Evolutionary conservation across 2,797 vertebrate genomes (phyloP), one percentile per base, ranked within the genome.

Genomic region (Austrolebias charrua): DNA sequence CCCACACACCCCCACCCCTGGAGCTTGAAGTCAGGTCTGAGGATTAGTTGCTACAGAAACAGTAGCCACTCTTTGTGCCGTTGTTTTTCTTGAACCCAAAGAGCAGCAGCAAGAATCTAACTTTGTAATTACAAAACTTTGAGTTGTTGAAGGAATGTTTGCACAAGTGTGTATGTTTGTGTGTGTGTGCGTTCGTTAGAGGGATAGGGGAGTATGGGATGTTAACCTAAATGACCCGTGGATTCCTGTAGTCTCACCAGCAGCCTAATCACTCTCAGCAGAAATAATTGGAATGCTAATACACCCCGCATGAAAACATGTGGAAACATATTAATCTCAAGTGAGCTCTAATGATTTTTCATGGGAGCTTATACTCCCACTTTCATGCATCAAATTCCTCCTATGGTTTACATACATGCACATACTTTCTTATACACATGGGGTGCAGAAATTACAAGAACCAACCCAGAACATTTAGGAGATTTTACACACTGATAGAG

Each of bases 21-120:
- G n/a, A 46, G n/a, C 46, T 20, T 47, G 18, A 12, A 49, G 79
- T 24, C 75, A 58, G 57, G 69, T 66, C 43, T 58, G 53, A 67
- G 89, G 90, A 92, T 92, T 91, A 91, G 86, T 79, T 66, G 0
- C 88, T 69, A 82, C 83, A 85, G 92, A 78, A 94, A 92, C 89
- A 80, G 79, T 60, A 81, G 80, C 73, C 64, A 60, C 78, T 81
- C 49, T 67, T 60, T 72, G 66, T 71, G 69, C 64, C 75, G 76
- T 81, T 86, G 66, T 80, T 88, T 82, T 72, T 75, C 58, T 73
- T 78, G 48, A 13, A 60, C 78, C 55, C 80, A 54, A 57, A 77
- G 72, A 68, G 70, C 45, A 57, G 61, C 55, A 42, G 31, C 1
- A 4, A 75, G 38, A 40, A 54, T 78, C 62, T 78, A 68, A 72